Evolutionary conservation across 2,113 vertebrate species (phyloP).

Genomic region (Corythornis cristatus): DNA sequence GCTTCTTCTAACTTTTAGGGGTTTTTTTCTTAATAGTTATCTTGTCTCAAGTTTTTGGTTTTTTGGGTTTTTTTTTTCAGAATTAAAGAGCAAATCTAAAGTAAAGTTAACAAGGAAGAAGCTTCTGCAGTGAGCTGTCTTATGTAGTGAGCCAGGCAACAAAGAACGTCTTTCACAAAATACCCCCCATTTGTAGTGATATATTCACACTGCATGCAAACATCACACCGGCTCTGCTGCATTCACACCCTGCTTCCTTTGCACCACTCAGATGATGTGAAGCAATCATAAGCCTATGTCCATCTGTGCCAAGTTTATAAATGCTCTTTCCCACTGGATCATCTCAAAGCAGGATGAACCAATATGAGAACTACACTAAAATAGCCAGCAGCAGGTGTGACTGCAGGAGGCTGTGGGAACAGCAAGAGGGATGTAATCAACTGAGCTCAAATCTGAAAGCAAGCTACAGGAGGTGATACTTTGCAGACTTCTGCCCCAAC

Average conservation of each 20-base stretch:
- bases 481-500: conserved; percentile 23
- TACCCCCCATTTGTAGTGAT: neutral
- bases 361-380: neutral
- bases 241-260: neutral
- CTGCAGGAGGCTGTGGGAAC: conserved; percentile 18
- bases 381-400: conserved; percentile 51
- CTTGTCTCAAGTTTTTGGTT: neutral
- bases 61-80: neutral
- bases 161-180: neutral
- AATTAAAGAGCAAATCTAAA: neutral
- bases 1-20: neutral
- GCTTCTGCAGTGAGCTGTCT: neutral
- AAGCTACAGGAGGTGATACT: conserved; percentile 21
- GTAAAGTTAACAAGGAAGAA: neutral
- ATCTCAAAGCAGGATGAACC: conserved; percentile 25
- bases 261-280: conserved; percentile 8
- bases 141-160: neutral
- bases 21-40: neutral
- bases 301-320: conserved; percentile 44
- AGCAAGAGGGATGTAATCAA: neutral
- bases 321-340: neutral
- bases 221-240: neutral
- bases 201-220: conserved; percentile 17
- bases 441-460: neutral
- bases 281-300: conserved; percentile 22